phyloP scores from a whole-genome alignment of 2,797 vertebrate species.

The Lagorchestes hirsutus region DNA sequence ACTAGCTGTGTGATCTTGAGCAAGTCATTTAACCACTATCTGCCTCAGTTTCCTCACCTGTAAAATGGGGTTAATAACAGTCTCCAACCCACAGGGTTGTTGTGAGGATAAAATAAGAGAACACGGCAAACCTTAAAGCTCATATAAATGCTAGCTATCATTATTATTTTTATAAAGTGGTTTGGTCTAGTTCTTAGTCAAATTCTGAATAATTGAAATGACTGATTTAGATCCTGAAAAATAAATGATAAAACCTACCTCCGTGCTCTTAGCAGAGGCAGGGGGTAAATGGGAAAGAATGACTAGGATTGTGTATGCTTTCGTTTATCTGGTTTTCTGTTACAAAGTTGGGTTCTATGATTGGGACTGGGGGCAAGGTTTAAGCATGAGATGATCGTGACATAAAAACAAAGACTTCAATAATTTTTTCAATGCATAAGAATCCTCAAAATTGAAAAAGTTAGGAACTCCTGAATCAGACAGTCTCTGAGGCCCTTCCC shows the following conservation, averaged over 20 bases:
- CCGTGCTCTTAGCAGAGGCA: background rate
- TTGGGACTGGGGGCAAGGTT: background rate
- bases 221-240: background rate
- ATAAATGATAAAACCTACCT: background rate
- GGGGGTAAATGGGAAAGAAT: background rate
- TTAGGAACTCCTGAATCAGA: background rate
- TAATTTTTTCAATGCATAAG: background rate
- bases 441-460: background rate
- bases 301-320: background rate
- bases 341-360: background rate
- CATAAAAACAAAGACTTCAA: background rate
- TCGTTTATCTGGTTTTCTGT: background rate
- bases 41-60: background rate
- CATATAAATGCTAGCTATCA: background rate
- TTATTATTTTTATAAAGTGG: background rate
- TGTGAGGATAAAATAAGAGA: background rate
- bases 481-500: background rate
- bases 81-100: background rate
- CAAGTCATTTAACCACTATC: background rate
- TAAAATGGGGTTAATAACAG: background rate
- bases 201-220: background rate
- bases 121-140: background rate
- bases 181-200: background rate
- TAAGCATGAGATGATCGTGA: background rate
- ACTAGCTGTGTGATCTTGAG: background rate